phyloP scores from a whole-genome alignment of 1,140 invertebrate genomes.

The Luehdorfia chinensis region DNA sequence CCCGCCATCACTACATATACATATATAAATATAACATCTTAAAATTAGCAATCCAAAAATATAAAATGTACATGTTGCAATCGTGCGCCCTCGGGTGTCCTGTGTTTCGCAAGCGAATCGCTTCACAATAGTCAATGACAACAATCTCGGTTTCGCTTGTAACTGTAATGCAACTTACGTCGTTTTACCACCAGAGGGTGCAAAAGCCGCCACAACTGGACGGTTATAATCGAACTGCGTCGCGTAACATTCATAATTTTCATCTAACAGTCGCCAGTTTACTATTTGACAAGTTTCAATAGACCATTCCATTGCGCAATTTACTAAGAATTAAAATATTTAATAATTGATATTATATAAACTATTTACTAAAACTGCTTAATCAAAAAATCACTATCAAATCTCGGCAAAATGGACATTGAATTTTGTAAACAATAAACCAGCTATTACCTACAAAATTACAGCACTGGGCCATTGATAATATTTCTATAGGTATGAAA shows the following conservation, averaged over 20 bases:
- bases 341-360: constrained; percentile 3
- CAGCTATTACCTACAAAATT: constrained; percentile 2
- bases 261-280: constrained; percentile 34
- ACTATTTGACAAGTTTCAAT: constrained; percentile 34
- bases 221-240: constrained; percentile 70
- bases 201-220: constrained; percentile 73
- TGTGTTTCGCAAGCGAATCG: constrained; percentile 45
- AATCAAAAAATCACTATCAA: constrained; percentile 10
- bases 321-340: constrained; percentile 12
- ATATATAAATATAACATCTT: constrained; percentile 77
- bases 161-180: constrained; percentile 48
- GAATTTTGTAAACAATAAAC: constrained; percentile 17
- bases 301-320: constrained; percentile 14
- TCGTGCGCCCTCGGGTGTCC: constrained; percentile 64
- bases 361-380: constrained; percentile 11
- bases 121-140: constrained; percentile 30
- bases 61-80: constrained; percentile 74
- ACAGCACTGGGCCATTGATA: constrained; percentile 7
- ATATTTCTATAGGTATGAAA: constrained; percentile 9
- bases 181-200: constrained; percentile 58
- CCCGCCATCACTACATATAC: constrained; percentile 72
- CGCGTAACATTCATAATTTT: constrained; percentile 51
- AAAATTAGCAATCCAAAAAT: constrained; percentile 77
- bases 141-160: constrained; percentile 39
- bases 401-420: constrained; percentile 11